Evolutionary conservation across 2,113 vertebrate genomes (phyloP).

Genomic region (Atherinomorus stipes): DNA sequence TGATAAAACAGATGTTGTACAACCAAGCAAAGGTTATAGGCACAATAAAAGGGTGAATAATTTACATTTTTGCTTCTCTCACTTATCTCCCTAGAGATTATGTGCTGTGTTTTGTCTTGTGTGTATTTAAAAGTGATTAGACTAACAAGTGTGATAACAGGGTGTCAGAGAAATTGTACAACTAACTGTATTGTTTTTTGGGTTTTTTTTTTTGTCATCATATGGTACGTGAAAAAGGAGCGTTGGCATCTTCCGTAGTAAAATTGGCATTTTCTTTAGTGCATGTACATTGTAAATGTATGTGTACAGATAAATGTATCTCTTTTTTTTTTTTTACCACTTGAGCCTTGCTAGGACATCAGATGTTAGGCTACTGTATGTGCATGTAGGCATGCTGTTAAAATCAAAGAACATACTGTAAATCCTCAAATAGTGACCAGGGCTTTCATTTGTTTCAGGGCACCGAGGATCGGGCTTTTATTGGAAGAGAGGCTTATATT

Average conservation of each 20-base stretch:
- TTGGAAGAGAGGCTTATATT: too few species aligned
- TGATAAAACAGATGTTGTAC: too few species aligned
- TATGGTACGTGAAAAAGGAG: too few species aligned
- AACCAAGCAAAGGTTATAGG: too few species aligned
- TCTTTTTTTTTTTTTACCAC: conserved; percentile 31
- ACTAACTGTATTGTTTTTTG: background rate
- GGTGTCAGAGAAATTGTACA: background rate
- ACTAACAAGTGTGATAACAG: conserved; percentile 29
- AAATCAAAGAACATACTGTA: conserved; percentile 37
- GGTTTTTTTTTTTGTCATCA: background rate
- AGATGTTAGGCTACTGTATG: conserved; percentile 42
- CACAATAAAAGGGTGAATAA: too few species aligned
- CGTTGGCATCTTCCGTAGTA: background rate
- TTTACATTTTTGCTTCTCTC: conserved; percentile 12
- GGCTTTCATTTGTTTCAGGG: too few species aligned
- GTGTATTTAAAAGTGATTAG: background rate
- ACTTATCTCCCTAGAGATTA: conserved; percentile 18
- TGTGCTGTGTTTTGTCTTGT: conserved; percentile 31
- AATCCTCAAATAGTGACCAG: too few species aligned
- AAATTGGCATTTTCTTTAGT: too few species aligned
- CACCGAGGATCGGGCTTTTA: too few species aligned
- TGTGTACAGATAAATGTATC: conserved; percentile 20
- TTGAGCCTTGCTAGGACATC: conserved; percentile 45
- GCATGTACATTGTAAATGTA: background rate
- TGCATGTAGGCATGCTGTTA: conserved; percentile 15